Evolutionary conservation across 2,888 invertebrate genomes (phyloP), one percentile per base, ranked within the genome.

Genomic region (Gandaritis pyraliata): DNA sequence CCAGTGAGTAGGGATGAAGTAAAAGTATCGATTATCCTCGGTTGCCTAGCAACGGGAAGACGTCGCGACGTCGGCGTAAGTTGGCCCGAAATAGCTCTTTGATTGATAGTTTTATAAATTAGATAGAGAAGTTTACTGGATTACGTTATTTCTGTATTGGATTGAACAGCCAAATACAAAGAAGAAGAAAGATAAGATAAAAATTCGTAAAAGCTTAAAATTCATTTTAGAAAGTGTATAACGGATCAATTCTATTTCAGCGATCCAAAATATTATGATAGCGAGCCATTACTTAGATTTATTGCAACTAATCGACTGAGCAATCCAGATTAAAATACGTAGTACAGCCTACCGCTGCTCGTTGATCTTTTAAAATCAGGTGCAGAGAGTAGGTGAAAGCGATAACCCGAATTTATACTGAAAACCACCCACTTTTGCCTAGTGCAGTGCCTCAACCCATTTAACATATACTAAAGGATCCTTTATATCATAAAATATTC

Each of bases 11-110:
- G 29, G 58, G 52, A 56, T 43, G 49, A 50, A 48, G 58, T 65
- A 57, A 69, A 74, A 43, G 68, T 84, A 88, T 87, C 79, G 87
- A 88, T 88, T 83, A 78, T 61, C 66, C 74, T 74, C 75, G 33
- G 86, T 87, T 68, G 83, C 87, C 71, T 79, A 77, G 87, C 85
- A 83, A 86, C 86, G 66, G 58, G 13, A 74, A 77, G 76, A 82
- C 84, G 81, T 78, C 81, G 71, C 71, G 73, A 73, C 74, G 79
- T 68, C 78, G 70, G 49, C 33, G 12, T 47, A 30, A n/a, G 30
- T 47, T 30, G 36, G 18, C 39, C 38, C 47, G 54, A 15, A 29
- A 46, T 23, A 15, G 43, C 43, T 41, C 7, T 41, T 51, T 51
- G 39, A 51, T 51, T 41, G 33, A 49, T 49, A 36, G 49, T 49